Conservation (phyloP, 2,888 invertebrate species). For the Drosophila barbarae region DNA sequence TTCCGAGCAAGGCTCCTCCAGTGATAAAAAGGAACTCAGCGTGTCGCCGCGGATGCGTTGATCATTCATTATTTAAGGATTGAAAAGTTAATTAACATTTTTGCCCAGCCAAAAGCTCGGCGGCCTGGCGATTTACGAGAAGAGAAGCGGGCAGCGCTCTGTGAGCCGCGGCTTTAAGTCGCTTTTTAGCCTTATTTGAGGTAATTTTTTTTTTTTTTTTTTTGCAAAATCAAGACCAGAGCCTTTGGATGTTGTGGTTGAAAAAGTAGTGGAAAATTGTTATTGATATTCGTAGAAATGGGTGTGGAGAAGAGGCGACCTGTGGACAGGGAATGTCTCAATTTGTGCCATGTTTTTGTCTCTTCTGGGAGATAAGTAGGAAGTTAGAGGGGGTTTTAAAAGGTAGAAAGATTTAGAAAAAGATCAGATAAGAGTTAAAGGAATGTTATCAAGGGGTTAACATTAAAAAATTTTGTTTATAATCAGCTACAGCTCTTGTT, state of each 20-base stretch:
- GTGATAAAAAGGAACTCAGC: conserved; percentile 79
- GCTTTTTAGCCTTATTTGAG: conserved; percentile 52
- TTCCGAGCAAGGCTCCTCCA: conserved; percentile 36
- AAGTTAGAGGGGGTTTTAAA: background rate
- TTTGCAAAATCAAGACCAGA: conserved; percentile 43
- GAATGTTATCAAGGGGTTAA: no score
- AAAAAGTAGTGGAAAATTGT: conserved; percentile 61
- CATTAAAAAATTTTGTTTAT: background rate
- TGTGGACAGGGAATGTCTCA: conserved; percentile 47
- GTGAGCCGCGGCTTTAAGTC: conserved; percentile 35
- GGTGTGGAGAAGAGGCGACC: background rate
- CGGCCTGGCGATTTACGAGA: conserved; percentile 64
- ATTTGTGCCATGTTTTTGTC: conserved; percentile 42
- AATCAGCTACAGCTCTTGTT: background rate
- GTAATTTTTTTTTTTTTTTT: conserved; percentile 11
- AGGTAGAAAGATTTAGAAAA: background rate
- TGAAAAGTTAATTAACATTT: conserved; percentile 81
- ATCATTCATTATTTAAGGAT: conserved; percentile 80
- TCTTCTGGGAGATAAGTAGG: background rate
- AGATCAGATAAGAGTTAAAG: background rate
- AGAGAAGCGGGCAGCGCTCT: conserved; percentile 41
- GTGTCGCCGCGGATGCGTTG: conserved; percentile 79
- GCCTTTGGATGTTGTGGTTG: conserved; percentile 40
- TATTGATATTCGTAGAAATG: conserved; percentile 59
- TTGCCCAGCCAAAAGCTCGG: conserved; percentile 63